Evolutionary conservation across 1,140 invertebrate species (phyloP).

Genomic region (Drosophila nigromelanica): DNA sequence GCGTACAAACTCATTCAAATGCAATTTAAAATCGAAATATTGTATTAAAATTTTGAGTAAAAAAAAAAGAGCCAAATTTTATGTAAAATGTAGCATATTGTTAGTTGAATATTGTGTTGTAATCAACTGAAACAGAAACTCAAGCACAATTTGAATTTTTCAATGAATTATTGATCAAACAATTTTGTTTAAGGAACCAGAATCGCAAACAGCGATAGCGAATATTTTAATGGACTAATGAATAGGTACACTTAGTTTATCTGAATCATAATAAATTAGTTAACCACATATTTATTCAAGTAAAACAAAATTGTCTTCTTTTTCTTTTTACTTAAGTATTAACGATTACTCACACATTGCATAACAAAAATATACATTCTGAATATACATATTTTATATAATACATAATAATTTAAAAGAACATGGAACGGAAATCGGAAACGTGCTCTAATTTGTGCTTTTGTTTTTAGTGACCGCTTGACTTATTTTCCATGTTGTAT

Average conservation of each 20-base stretch:
- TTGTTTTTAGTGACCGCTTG: constrained; percentile 19
- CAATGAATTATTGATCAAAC: constrained; percentile 70
- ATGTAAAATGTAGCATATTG: constrained; percentile 12
- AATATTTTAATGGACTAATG: background rate
- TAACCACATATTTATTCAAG: constrained; percentile 62
- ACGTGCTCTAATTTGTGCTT: constrained; percentile 36
- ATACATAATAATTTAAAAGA: constrained; percentile 68
- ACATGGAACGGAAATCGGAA: constrained; percentile 52
- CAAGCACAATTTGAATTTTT: constrained; percentile 21
- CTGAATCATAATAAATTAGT: constrained; percentile 57
- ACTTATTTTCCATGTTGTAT: constrained; percentile 28
- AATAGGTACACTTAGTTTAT: constrained; percentile 15
- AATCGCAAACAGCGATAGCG: background rate
- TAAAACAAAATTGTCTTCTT: constrained; percentile 33
- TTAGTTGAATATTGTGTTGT: background rate
- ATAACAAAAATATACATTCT: constrained; percentile 76
- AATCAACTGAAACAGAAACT: constrained; percentile 3
- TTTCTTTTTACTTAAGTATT: constrained; percentile 45
- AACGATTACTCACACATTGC: constrained; percentile 72
- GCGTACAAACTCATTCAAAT: constrained; percentile 11
- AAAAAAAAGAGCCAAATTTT: constrained; percentile 7
- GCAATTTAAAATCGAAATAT: constrained; percentile 14
- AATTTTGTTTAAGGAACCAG: constrained; percentile 11
- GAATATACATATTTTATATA: constrained; percentile 54
- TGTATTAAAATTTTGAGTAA: constrained; percentile 31